A percentile compares a stretch with the other conserved stretches of the same genome.
Evolutionary conservation across 2,113 vertebrate species (phyloP).

Genomic region (Aleadryas rufinucha): DNA sequence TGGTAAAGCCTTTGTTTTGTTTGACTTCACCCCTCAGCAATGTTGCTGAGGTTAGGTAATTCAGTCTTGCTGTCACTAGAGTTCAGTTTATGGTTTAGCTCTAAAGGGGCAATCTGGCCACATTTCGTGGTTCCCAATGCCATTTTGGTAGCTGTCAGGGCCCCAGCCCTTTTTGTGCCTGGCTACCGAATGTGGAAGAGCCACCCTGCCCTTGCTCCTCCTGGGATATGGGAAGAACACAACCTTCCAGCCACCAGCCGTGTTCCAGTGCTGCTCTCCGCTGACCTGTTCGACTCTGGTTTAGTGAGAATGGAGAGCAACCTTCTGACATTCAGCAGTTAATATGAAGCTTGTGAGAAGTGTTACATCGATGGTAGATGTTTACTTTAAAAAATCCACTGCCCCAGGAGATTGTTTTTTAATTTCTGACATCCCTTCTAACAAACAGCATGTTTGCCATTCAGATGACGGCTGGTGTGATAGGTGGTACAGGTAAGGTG

Average conservation of each 20-base stretch:
- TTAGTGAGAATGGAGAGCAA: not conserved
- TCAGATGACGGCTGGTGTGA: not conserved
- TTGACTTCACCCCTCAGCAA: not conserved
- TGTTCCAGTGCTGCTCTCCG: not conserved
- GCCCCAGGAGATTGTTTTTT: not conserved
- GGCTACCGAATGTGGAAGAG: not conserved
- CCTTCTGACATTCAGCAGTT: not conserved
- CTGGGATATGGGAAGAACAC: rapidly evolving
- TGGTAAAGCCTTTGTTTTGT: not conserved
- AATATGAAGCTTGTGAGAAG: not conserved
- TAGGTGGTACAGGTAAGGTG: not conserved
- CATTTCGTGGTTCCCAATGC: not conserved
- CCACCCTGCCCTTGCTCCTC: not conserved
- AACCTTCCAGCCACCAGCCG: not conserved
- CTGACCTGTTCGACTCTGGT: too few species aligned
- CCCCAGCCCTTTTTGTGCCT: not conserved
- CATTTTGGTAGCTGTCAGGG: not conserved
- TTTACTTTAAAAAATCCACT: not conserved
- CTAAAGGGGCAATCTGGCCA: not conserved
- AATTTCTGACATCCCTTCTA: not conserved
- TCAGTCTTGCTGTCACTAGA: not conserved
- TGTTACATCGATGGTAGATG: not conserved
- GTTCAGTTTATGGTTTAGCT: not conserved
- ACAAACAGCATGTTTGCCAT: not conserved
- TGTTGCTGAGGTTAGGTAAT: not conserved